A percentile compares a stretch with the other conserved stretches of the same genome.
Evolutionary conservation across 2,888 invertebrate species (phyloP).

Genomic region (Himalopsyche tibetana): DNA sequence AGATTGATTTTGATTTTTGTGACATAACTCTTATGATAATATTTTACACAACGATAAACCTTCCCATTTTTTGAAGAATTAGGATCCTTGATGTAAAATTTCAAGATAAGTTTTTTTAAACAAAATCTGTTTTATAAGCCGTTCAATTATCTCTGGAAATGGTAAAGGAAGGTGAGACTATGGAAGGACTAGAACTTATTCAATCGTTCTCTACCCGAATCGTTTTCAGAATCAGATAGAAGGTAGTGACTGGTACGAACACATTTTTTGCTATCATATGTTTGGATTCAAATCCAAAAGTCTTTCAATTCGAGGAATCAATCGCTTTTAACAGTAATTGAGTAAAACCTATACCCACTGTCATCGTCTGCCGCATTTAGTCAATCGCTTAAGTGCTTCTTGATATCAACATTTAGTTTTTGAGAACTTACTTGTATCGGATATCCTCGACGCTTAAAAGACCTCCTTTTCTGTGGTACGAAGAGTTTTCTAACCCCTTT

Average conservation of each 20-base stretch:
- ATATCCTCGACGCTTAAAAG: conserved; percentile 79
- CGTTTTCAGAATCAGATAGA: too few relatives aligned
- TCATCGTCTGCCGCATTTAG: neutral
- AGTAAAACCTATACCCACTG: too few relatives aligned
- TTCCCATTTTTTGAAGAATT: neutral
- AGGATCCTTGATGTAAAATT: neutral
- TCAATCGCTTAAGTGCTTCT: neutral
- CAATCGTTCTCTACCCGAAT: too few relatives aligned
- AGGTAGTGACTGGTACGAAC: too few relatives aligned
- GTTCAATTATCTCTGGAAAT: neutral
- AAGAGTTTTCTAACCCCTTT: conserved; percentile 68
- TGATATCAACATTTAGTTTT: neutral
- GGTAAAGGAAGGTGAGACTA: neutral
- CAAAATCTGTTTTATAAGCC: neutral
- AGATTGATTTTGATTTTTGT: neutral
- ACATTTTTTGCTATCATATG: too few relatives aligned
- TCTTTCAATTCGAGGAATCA: too few relatives aligned
- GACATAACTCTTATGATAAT: too few relatives aligned
- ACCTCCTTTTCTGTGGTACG: conserved; percentile 75
- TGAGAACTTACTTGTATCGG: conserved; percentile 71
- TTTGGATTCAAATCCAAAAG: too few relatives aligned
- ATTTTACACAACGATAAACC: too few relatives aligned
- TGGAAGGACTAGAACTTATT: neutral
- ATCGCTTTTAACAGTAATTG: too few relatives aligned
- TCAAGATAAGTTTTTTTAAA: neutral